Evolutionary conservation across 2,113 vertebrate genomes (phyloP), one percentile per base, ranked within the genome.

Genomic region (Aspidoscelis tigris): DNA sequence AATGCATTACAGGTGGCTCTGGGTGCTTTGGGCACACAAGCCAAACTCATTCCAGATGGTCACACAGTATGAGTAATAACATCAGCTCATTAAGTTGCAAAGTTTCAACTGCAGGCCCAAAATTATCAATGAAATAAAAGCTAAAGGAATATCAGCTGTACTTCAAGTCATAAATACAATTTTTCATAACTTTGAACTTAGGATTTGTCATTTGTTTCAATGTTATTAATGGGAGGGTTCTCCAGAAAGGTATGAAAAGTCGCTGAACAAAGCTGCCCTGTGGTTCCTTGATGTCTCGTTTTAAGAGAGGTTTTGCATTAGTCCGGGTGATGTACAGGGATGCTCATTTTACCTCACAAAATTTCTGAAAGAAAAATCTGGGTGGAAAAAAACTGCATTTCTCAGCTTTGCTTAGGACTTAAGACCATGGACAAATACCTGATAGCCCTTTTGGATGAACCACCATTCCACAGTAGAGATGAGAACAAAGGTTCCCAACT

Each of bases 1-100:
- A 97, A 97, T 97, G 94, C 88, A 83, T 97, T 92, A 89, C 96
- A 97, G 97, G 96, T 97, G 96, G 94, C 89, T 94, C 89, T 90
- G 84, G 88, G 92, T 90, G 90, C 88, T 92, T 91, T 90, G 90
- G 91, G 91, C 93, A 93, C 89, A 87, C 88, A 70, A 86, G 88
- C 93, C 93, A 97, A 97, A 97, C 94, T 93, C 92, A 83, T 97
- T 97, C 97, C 97, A 97, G 95, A 97, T 97, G 97, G 96, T 93
- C 91, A 94, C 92, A 93, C 89, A 92, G 93, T 94, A 92, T 94
- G 93, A 94, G 93, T 93, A 94, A 93, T 93, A 95, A 95, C 92
- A 91, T 91, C 93, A 94, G 90, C 92, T 95, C 94, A 95, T 95
- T 95, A 95, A 93, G 89, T 93, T 93, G 92, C 91, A 93, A 89